A percentile compares a stretch with the other conserved stretches of the same genome.
phyloP scores from a whole-genome alignment of 2,888 invertebrate species.

The Dryocosmus kuriphilus region DNA sequence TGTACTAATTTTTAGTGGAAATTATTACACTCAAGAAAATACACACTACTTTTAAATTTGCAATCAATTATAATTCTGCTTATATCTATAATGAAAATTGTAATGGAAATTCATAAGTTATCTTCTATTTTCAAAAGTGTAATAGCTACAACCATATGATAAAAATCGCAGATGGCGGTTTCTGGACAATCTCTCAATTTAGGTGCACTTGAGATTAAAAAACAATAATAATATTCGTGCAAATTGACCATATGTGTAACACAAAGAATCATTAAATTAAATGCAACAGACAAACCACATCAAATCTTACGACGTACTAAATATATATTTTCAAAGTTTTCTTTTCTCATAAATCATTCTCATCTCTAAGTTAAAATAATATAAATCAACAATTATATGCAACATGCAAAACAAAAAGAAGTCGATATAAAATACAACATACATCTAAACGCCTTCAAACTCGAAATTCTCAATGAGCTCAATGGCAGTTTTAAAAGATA shows the following conservation, averaged over 20 bases:
- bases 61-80: too few species aligned
- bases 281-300: conserved; percentile 64
- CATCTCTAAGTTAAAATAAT: conserved; percentile 47
- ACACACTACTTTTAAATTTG: too few species aligned
- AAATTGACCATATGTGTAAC: conserved; percentile 24
- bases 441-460: conserved; percentile 23
- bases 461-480: neutral
- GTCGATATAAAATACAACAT: conserved; percentile 36
- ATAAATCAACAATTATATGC: conserved; percentile 68
- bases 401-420: conserved; percentile 68
- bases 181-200: neutral
- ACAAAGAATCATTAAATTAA: conserved; percentile 50
- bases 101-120: too few species aligned
- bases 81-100: too few species aligned
- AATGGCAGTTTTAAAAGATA: neutral
- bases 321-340: conserved; percentile 18
- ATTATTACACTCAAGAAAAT: neutral
- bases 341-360: conserved; percentile 13
- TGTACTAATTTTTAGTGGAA: neutral
- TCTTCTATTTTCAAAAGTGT: neutral
- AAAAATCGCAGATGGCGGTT: neutral
- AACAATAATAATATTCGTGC: conserved; percentile 15
- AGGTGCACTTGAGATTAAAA: neutral
- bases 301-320: conserved; percentile 60
- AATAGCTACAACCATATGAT: neutral